Evolutionary conservation across 2,113 vertebrate species (phyloP).

Genomic region (Stercorarius parasiticus): DNA sequence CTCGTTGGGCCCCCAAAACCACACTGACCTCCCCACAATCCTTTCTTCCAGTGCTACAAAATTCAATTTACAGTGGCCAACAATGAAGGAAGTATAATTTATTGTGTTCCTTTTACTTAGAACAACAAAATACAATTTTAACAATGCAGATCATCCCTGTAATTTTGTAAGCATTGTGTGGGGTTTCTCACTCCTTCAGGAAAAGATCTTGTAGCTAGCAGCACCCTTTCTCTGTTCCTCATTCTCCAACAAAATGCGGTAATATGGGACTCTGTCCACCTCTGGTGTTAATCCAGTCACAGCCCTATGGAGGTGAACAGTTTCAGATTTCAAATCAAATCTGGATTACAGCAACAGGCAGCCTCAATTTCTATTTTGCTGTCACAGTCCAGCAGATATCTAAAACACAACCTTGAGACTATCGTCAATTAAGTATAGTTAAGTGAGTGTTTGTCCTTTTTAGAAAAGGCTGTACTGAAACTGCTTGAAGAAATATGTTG

Average conservation of each 20-base stretch:
- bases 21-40: not conserved
- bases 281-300: not conserved
- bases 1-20: not conserved
- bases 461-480: not conserved
- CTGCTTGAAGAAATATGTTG: not conserved
- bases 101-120: not conserved
- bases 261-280: no score
- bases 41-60: not conserved
- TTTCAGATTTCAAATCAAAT: not conserved
- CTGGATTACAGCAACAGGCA: not conserved
- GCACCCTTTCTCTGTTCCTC: not conserved
- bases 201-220: not conserved
- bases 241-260: not conserved
- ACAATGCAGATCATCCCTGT: not conserved
- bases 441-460: not conserved
- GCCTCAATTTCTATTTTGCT: not conserved
- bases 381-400: not conserved
- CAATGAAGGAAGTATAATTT: not conserved
- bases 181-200: not conserved
- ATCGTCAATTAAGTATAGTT: not conserved
- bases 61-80: not conserved
- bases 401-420: not conserved
- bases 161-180: not conserved
- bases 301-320: fast-evolving
- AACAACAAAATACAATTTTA: not conserved